Evolutionary conservation across 2,888 invertebrate genomes (phyloP).

Genomic region (Strigamia crassipes): DNA sequence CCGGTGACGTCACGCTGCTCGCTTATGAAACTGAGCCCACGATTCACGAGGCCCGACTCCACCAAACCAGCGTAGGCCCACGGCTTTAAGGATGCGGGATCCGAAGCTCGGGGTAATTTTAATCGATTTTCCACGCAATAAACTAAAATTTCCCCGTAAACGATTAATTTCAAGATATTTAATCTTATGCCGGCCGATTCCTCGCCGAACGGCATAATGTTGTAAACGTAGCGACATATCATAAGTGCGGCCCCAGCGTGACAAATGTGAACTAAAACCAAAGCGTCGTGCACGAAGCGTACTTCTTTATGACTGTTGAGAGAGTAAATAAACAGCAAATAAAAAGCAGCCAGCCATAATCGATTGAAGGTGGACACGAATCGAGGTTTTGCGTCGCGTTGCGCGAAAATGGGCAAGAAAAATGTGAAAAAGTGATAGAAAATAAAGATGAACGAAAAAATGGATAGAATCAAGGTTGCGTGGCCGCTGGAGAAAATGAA

Average conservation of each 20-base stretch:
- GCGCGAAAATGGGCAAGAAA: background rate
- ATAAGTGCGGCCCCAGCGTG: slow-evolving; percentile 29
- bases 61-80: slow-evolving; percentile 45
- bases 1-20: slow-evolving; percentile 46
- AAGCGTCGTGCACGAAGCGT: slow-evolving; percentile 44
- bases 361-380: slow-evolving; percentile 29
- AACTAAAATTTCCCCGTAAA: slow-evolving; percentile 47
- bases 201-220: background rate
- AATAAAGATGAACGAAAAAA: background rate
- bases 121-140: slow-evolving; percentile 47
- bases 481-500: background rate
- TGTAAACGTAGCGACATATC: slow-evolving; percentile 43
- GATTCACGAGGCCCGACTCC: slow-evolving; percentile 48
- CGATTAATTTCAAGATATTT: slow-evolving; percentile 46
- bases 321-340: slow-evolving; percentile 32
- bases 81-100: background rate
- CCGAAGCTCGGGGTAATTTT: slow-evolving; percentile 28
- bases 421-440: background rate
- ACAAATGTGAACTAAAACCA: slow-evolving; percentile 42
- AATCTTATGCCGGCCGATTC: background rate
- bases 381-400: background rate
- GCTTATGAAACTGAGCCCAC: slow-evolving; percentile 43
- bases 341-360: background rate
- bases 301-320: slow-evolving; percentile 44
- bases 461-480: background rate